phyloP scores from a whole-genome alignment of 2,888 invertebrate genomes.

The Pandemis heparana region DNA sequence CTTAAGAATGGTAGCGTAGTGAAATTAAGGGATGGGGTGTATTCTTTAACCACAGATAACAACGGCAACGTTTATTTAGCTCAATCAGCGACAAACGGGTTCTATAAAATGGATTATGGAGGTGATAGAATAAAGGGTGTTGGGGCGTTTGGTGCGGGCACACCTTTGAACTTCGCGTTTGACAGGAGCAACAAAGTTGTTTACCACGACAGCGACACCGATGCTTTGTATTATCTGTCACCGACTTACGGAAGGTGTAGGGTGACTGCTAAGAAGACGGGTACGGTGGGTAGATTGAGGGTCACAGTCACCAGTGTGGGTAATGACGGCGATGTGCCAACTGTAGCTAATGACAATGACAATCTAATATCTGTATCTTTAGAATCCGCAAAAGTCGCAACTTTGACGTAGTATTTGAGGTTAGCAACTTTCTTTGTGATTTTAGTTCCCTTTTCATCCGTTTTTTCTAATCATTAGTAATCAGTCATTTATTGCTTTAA shows the following conservation, averaged over 20 bases:
- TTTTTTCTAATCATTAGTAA: too few relatives aligned
- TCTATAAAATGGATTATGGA: conserved; percentile 66
- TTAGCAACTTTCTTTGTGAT: too few relatives aligned
- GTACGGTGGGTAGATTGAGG: conserved; percentile 39
- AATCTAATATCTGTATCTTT: neutral
- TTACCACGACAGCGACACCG: conserved; percentile 62
- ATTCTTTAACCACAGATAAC: conserved; percentile 64
- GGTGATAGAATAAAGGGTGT: conserved; percentile 56
- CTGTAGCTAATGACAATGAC: neutral
- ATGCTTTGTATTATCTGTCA: conserved; percentile 63
- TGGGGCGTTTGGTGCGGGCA: conserved; percentile 63
- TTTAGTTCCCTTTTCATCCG: too few relatives aligned
- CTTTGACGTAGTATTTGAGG: too few relatives aligned
- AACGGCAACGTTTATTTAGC: conserved; percentile 64
- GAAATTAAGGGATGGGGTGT: conserved; percentile 58
- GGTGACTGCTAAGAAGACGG: conserved; percentile 54
- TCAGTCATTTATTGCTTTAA: too few relatives aligned
- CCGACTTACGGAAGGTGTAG: conserved; percentile 64
- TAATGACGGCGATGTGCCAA: neutral
- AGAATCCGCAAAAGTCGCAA: too few relatives aligned
- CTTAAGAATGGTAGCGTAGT: conserved; percentile 60
- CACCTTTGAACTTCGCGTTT: conserved; percentile 62
- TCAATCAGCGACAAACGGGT: conserved; percentile 60
- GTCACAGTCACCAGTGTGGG: neutral
- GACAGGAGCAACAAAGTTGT: conserved; percentile 69